These are phyloP conservation scores for Lycopodina hypogea DNA, from an alignment of 37 sponge, comb jelly and placozoan species.

Conservation along the genomic window DNA sequence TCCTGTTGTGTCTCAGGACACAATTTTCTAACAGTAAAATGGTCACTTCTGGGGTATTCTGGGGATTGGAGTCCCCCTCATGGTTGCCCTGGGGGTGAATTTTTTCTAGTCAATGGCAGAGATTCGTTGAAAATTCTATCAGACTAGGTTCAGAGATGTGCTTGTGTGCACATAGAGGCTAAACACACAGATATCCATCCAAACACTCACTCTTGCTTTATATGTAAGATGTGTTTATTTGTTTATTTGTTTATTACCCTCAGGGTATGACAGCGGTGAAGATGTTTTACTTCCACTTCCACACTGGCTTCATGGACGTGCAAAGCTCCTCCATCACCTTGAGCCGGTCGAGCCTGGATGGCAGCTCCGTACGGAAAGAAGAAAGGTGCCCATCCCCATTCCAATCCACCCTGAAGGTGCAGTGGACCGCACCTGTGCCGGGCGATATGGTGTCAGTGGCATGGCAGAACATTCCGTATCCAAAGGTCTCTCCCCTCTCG, in stretches of 20 bases:
- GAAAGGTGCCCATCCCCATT: constrained; percentile 75
- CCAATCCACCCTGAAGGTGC: constrained; percentile 48
- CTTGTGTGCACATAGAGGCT: too few species aligned
- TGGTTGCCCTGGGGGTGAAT: too few species aligned
- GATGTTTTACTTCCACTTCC: constrained; percentile 86
- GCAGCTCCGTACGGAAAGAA: constrained; percentile 25
- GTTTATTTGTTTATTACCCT: not conserved
- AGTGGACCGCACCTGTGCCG: not conserved
- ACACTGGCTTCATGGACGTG: constrained; percentile 75
- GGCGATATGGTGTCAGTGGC: not conserved
- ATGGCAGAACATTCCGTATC: constrained; percentile 70
- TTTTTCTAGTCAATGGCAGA: too few species aligned
- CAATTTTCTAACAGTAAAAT: too few species aligned
- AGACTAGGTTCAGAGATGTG: too few species aligned
- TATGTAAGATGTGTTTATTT: too few species aligned
- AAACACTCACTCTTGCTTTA: too few species aligned
- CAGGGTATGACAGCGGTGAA: constrained; percentile 82
- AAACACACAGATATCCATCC: too few species aligned
- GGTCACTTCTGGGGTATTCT: too few species aligned
- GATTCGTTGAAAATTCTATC: too few species aligned
- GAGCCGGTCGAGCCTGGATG: constrained; percentile 63
- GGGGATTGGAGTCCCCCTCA: too few species aligned
- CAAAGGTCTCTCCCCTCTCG: constrained; percentile 38
- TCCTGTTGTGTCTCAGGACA: too few species aligned
- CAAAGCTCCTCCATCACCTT: constrained; percentile 27